Evolutionary conservation across 1,140 invertebrate genomes (phyloP).

Genomic region (Araneus ventricosus): DNA sequence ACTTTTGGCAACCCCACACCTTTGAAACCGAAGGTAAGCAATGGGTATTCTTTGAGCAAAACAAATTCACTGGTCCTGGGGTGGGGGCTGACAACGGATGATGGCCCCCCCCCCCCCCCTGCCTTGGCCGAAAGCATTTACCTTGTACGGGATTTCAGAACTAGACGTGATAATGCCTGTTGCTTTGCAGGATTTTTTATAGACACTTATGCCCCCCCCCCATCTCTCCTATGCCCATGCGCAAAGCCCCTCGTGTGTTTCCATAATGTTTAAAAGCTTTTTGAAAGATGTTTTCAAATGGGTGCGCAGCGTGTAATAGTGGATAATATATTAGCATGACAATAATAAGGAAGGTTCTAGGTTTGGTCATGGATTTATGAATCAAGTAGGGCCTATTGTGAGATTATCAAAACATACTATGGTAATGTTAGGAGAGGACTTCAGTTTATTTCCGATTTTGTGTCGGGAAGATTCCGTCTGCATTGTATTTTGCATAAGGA

Average conservation of each 20-base stretch:
- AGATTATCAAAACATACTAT: slow-evolving; percentile 55
- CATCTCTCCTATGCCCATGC: not conserved
- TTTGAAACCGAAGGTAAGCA: slow-evolving; percentile 30
- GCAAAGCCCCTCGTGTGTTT: slow-evolving; percentile 36
- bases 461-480: not conserved
- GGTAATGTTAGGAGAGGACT: not conserved
- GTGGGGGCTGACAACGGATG: not conserved
- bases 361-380: slow-evolving; percentile 64
- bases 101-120: not conserved
- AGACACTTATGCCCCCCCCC: not conserved
- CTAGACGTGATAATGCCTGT: slow-evolving; percentile 25
- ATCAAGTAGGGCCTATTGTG: slow-evolving; percentile 58
- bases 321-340: slow-evolving; percentile 66
- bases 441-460: slow-evolving; percentile 27
- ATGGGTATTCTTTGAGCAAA: slow-evolving; percentile 39
- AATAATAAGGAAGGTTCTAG: not conserved
- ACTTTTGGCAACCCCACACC: slow-evolving; percentile 25
- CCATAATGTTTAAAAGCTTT: slow-evolving; percentile 60
- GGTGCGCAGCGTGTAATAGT: slow-evolving; percentile 19
- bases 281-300: slow-evolving; percentile 35
- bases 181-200: slow-evolving; percentile 33
- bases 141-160: slow-evolving; percentile 33
- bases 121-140: not conserved
- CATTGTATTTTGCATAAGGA: not conserved
- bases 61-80: slow-evolving; percentile 33